Percentiles rank a stretch among this genome's conserved stretches.
phyloP scores from a whole-genome alignment of 2,113 vertebrate genomes.

The Sardina pilchardus region DNA sequence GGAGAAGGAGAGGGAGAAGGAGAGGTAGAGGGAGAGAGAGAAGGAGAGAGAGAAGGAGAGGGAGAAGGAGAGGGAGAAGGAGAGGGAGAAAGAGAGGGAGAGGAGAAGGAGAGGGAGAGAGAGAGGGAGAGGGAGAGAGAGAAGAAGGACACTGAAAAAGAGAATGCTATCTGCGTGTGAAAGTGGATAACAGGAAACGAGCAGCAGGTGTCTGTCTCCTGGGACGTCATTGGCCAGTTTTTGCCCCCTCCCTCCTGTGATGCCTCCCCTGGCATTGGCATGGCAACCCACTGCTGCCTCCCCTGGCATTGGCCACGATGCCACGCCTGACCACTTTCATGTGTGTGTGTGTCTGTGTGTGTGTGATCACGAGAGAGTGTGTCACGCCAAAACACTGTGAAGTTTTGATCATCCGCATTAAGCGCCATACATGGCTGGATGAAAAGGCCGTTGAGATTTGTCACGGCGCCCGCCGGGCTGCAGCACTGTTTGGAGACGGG shows the following conservation, averaged over 20 bases:
- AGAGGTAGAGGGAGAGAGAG: no score
- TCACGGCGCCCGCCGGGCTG: background rate
- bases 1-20: background rate
- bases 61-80: no score
- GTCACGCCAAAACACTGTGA: background rate
- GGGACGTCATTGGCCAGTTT: background rate
- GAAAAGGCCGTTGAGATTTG: background rate
- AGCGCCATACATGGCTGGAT: background rate
- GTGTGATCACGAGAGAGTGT: background rate
- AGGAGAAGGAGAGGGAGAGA: no score
- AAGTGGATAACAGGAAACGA: background rate
- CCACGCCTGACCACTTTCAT: background rate
- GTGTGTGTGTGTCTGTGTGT: constrained; percentile 22
- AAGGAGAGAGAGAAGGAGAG: background rate
- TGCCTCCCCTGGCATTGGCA: background rate
- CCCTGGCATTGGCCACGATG: background rate
- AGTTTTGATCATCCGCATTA: background rate
- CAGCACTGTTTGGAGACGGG: no score
- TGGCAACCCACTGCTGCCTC: background rate
- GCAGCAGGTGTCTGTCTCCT: background rate
- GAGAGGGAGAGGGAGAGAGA: background rate
- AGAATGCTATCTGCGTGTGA: constrained; percentile 15
- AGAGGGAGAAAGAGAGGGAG: no score
- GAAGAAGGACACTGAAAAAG: background rate
- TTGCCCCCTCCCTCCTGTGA: background rate